Evolutionary conservation across 2,888 invertebrate species (phyloP).

Genomic region (Strigamia crassipes): DNA sequence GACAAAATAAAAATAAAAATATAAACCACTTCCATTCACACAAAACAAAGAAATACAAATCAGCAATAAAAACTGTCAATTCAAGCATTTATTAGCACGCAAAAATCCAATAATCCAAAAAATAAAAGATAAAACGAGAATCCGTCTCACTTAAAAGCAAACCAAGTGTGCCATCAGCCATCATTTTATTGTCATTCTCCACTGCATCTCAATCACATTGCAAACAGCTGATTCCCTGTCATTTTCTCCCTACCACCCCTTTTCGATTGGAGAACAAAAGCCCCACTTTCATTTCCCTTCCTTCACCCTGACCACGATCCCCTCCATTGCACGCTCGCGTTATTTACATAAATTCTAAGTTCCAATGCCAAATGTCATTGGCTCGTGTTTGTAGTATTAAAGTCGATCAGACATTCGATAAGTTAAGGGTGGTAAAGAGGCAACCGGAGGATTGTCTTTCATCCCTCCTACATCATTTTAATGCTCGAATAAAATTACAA

Average conservation of each 20-base stretch:
- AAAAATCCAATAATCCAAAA: conserved; percentile 1
- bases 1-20: neutral
- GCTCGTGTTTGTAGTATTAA: conserved; percentile 7
- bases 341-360: conserved; percentile 6
- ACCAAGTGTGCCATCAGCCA: conserved; percentile 18
- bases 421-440: neutral
- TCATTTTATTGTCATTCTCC: conserved; percentile 26
- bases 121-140: neutral
- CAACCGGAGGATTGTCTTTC: conserved; percentile 15
- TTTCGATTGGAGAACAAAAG: neutral
- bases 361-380: conserved; percentile 3
- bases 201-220: conserved; percentile 30
- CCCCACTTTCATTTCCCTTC: conserved; percentile 8
- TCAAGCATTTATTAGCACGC: neutral
- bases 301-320: neutral
- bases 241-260: neutral
- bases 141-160: conserved; percentile 18
- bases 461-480: conserved; percentile 30
- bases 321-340: neutral
- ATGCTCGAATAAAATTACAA: conserved; percentile 30
- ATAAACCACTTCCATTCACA: too few species aligned
- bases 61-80: neutral
- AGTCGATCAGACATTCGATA: neutral
- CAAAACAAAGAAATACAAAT: conserved; percentile 1
- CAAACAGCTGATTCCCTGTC: conserved; percentile 12